Conservation (phyloP, 2,113 vertebrate species). For the Serilophus lunatus region DNA sequence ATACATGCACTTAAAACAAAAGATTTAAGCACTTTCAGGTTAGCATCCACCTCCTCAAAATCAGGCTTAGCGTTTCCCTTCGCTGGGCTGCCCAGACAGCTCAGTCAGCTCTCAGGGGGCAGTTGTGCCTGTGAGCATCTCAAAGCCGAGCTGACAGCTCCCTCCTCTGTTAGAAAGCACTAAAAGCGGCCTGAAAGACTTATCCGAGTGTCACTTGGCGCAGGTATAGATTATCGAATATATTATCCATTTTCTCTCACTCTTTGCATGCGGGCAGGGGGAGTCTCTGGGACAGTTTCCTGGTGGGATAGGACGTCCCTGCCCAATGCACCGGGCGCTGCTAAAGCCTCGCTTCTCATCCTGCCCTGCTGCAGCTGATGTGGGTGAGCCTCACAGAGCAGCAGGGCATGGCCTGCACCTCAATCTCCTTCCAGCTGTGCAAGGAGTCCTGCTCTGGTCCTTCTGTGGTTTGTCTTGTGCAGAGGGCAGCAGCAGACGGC, state of each 20-base stretch:
- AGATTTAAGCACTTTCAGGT: neutral
- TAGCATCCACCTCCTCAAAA: neutral
- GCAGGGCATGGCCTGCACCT: too few relatives aligned
- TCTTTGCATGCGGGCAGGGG: neutral
- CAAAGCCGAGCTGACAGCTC: constrained; percentile 18
- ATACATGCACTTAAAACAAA: neutral
- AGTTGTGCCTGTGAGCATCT: neutral
- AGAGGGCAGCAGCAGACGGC: neutral
- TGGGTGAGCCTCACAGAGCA: neutral
- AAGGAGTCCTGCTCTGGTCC: neutral
- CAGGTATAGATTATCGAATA: neutral
- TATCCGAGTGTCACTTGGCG: neutral
- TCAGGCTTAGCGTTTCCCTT: neutral
- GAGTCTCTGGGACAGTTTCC: neutral
- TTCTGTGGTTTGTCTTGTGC: neutral
- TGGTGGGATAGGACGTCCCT: neutral
- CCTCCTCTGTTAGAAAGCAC: constrained; percentile 19
- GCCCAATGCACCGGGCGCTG: rapidly evolving
- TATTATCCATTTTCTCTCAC: neutral
- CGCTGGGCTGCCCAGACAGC: neutral
- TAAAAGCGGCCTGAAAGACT: neutral
- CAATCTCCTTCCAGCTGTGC: neutral
- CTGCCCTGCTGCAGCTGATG: neutral
- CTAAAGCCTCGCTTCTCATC: neutral
- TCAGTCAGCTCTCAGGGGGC: neutral